Evolutionary conservation across 2,888 invertebrate genomes (phyloP).

Genomic region (Drosophila bunnanda): DNA sequence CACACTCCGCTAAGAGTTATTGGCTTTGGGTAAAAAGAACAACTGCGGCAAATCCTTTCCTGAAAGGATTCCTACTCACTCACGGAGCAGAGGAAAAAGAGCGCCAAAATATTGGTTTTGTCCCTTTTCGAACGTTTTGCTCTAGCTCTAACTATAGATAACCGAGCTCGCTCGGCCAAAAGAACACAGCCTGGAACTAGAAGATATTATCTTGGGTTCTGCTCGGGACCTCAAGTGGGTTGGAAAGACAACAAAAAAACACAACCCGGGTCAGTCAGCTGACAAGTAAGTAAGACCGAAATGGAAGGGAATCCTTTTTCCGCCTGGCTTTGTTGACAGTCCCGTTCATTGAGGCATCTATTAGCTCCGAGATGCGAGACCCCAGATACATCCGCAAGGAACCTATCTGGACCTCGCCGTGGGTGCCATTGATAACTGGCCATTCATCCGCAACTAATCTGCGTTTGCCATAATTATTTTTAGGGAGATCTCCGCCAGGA

Average conservation of each 20-base stretch:
- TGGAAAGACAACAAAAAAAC: conserved; percentile 1
- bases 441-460: conserved; percentile 69
- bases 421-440: conserved; percentile 59
- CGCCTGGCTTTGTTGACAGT: conserved; percentile 65
- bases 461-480: conserved; percentile 69
- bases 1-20: conserved; percentile 45
- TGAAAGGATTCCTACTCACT: conserved; percentile 48
- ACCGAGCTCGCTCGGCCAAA: conserved; percentile 28
- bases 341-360: conserved; percentile 67
- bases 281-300: conserved; percentile 53
- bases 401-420: conserved; percentile 21
- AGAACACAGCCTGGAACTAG: conserved; percentile 8
- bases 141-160: conserved; percentile 52
- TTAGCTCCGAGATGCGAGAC: conserved; percentile 59
- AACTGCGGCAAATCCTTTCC: conserved; percentile 62
- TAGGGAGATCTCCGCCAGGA: conserved; percentile 6
- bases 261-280: conserved; percentile 59
- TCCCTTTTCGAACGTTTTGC: conserved; percentile 33
- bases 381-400: conserved; percentile 48
- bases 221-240: conserved; percentile 69
- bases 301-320: conserved; percentile 53
- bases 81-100: conserved; percentile 52
- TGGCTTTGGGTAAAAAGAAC: conserved; percentile 61
- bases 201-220: conserved; percentile 68
- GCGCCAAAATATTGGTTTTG: conserved; percentile 66